A percentile compares a stretch with the other conserved stretches of the same genome.
Conservation (phyloP, 2,797 vertebrate genomes). For the Triplophysa bombifrons region DNA sequence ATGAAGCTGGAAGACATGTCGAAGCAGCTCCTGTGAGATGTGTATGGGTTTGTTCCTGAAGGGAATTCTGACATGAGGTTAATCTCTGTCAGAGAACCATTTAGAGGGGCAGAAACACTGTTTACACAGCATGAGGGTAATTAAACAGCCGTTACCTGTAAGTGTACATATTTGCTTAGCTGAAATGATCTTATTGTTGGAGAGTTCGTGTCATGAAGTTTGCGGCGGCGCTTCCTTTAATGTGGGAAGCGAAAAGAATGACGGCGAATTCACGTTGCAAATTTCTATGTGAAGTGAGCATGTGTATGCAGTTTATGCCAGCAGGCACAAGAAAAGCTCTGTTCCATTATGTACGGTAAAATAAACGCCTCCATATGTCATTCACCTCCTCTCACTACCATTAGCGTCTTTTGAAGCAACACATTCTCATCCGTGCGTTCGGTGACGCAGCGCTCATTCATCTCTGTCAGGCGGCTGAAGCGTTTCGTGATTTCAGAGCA, state of each 20-base stretch:
- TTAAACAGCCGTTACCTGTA: conserved; percentile 41
- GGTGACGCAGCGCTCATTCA: conserved; percentile 66
- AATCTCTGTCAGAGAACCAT: conserved; percentile 46
- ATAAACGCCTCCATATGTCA: conserved; percentile 31
- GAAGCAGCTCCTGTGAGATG: conserved; percentile 61
- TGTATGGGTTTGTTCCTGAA: conserved; percentile 48
- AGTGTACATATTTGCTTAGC: conserved; percentile 6
- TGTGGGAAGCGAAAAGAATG: not conserved
- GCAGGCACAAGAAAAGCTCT: conserved; percentile 16
- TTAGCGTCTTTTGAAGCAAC: conserved; percentile 66
- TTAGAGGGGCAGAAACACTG: conserved; percentile 28
- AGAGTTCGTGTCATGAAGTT: conserved; percentile 1
- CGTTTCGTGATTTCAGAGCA: conserved; percentile 43
- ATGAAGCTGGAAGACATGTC: conserved; percentile 69
- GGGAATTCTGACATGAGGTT: conserved; percentile 39
- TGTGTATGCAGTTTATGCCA: not conserved
- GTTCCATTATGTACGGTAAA: conserved; percentile 34
- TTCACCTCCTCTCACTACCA: conserved; percentile 54
- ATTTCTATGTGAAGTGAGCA: not conserved
- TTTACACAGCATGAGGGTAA: conserved; percentile 32
- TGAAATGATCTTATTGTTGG: not conserved
- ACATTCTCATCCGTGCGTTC: conserved; percentile 63
- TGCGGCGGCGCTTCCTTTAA: not conserved
- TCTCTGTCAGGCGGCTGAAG: conserved; percentile 70
- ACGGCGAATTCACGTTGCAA: not conserved